A percentile compares a stretch with the other conserved stretches of the same genome.
These are phyloP conservation scores for Gambusia affinis DNA, from an alignment of 2,113 vertebrate genomes.

Conservation along the genomic window DNA sequence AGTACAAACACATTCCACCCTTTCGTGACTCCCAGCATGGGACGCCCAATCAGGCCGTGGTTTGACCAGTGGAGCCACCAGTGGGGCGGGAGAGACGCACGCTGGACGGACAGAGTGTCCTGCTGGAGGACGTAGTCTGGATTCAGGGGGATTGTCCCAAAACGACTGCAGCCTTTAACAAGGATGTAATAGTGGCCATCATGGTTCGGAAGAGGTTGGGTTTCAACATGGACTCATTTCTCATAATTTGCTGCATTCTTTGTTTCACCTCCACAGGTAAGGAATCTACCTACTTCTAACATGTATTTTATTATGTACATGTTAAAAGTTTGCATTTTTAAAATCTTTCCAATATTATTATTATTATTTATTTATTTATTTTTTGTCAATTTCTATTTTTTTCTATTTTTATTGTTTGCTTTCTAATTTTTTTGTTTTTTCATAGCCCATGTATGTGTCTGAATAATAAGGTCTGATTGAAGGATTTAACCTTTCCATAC, in stretches of 20 bases:
- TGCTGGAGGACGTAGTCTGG: background rate
- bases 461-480: no score
- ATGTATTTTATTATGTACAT: no score
- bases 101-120: conserved; percentile 1
- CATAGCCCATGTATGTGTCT: no score
- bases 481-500: no score
- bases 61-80: conserved; percentile 41
- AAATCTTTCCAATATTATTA: no score
- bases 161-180: conserved; percentile 14
- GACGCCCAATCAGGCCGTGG: conserved; percentile 59
- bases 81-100: conserved; percentile 13
- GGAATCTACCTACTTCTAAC: conserved; percentile 3
- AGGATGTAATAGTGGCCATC: conserved; percentile 45
- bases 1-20: conserved; percentile 73
- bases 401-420: no score
- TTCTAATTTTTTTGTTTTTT: no score
- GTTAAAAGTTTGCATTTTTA: no score
- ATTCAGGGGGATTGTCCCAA: background rate
- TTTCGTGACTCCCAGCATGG: conserved; percentile 65
- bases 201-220: conserved; percentile 31
- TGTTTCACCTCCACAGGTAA: conserved; percentile 71
- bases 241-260: conserved; percentile 59
- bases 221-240: conserved; percentile 46
- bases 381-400: no score
- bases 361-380: no score